phyloP scores from a whole-genome alignment of 2,888 invertebrate species.

The Diadegma fenestrale region DNA sequence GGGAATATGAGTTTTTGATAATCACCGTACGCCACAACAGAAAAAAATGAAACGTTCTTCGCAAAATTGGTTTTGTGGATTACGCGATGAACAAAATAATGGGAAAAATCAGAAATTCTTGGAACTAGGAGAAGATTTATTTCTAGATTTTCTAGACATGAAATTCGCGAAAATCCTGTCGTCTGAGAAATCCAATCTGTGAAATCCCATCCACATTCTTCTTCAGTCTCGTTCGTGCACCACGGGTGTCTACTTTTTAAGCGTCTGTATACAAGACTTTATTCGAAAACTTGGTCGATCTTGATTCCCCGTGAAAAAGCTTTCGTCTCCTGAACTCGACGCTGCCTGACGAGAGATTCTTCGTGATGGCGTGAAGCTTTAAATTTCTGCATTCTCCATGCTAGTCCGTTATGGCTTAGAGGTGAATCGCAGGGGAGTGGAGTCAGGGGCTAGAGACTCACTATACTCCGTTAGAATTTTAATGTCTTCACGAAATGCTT shows the following conservation, averaged over 20 bases:
- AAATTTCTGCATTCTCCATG: conserved; percentile 59
- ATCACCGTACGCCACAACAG: neutral
- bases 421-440: conserved; percentile 24
- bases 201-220: conserved; percentile 39
- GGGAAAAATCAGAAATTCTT: neutral
- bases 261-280: conserved; percentile 18
- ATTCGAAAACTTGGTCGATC: conserved; percentile 31
- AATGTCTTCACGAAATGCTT: conserved; percentile 51
- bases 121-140: neutral
- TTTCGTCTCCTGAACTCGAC: conserved; percentile 40
- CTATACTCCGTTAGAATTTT: conserved; percentile 61
- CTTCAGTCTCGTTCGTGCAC: neutral
- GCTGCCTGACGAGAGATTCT: neutral
- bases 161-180: conserved; percentile 7
- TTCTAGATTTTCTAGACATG: neutral
- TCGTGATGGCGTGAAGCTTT: conserved; percentile 35
- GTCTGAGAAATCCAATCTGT: conserved; percentile 33
- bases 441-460: neutral
- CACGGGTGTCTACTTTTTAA: neutral
- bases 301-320: conserved; percentile 32
- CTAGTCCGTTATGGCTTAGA: conserved; percentile 41
- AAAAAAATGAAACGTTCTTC: neutral
- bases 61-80: neutral
- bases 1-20: neutral
- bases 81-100: neutral